Base-by-base conservation (phyloP, 2,113 vertebrate genomes). In the Macquaria australasica region DNA sequence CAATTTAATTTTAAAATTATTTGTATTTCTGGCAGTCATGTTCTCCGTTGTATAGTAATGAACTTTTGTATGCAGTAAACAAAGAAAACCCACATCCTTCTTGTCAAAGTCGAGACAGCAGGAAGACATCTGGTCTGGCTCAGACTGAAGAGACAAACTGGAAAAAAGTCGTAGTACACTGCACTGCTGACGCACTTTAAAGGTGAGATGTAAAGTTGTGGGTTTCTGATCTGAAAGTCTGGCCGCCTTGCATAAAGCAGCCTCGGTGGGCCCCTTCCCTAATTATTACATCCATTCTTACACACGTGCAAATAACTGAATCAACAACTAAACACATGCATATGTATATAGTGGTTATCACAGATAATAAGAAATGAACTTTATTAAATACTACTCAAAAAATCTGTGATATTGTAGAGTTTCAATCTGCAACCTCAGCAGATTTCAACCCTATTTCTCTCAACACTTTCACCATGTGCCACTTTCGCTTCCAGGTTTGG, bases 131-230 rank as follows among this genome's bases (percentile, higher is more conserved):
- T 56, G 39, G 31, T 48, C 11, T 16, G 51, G 16, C 45, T 56
- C 56, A n/a, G 23, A n/a, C 62, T 63, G 28, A 74, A 1, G 59
- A 58, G 48, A 15, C 9, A 3, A 25, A 74, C 45, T 9, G 18
- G 20, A 45, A 69, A 69, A 48, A 87, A 69, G 84, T 69, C 5
- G 5, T 28, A 56, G 37, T 39, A 8, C 21, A 77, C 67, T 9
- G 5, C 62, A 34, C 73, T 31, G 28, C 28, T 31, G 50, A 58
- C 18, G 0, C 28, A 34, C 7, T 6, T 56, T 67, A 59, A 48
- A 78, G 74, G 48, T 73, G 39, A 25, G 16, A 67, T 16, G 41
- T 11, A 45, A 3, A 45, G 10, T 45, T 41, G 8, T 41, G 6
- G 1, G 23, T 23, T 5, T 23, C 43, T 11, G 6, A 34, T n/a